Conservation (phyloP, 2,113 vertebrate species). For the Passer montanus region DNA sequence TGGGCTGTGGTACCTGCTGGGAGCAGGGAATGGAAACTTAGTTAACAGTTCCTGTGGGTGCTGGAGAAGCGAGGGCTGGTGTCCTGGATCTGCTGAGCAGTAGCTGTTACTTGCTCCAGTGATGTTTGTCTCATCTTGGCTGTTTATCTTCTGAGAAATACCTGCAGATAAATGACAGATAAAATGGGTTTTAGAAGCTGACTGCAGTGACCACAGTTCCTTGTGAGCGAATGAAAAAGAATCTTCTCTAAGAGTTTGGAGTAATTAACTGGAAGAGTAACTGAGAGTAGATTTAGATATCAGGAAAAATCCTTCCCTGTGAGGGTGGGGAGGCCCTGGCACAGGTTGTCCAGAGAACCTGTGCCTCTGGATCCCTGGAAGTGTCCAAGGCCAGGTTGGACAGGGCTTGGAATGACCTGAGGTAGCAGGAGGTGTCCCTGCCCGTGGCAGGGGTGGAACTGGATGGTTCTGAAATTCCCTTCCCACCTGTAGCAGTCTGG, state of each 20-base stretch:
- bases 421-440: fast-evolving
- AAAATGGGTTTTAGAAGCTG: not conserved
- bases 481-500: fast-evolving
- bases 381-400: not conserved
- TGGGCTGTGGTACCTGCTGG: constrained; percentile 17
- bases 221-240: not conserved
- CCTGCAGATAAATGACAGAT: not conserved
- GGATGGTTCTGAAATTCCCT: fast-evolving
- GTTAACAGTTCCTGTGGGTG: not conserved
- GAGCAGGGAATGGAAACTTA: constrained; percentile 6
- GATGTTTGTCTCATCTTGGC: not conserved
- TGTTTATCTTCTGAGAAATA: not conserved
- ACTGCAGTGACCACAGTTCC: not conserved
- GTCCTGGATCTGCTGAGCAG: not conserved
- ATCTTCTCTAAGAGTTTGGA: not conserved
- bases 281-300: too few species aligned
- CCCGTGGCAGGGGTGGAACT: fast-evolving
- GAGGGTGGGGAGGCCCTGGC: not conserved
- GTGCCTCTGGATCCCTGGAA: not conserved
- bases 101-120: not conserved
- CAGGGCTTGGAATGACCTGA: fast-evolving
- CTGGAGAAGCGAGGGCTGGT: not conserved
- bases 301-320: not conserved
- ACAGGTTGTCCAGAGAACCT: fast-evolving
- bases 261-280: not conserved